Evolutionary conservation across 1,140 invertebrate genomes (phyloP).

Genomic region (Bombus terrestris): DNA sequence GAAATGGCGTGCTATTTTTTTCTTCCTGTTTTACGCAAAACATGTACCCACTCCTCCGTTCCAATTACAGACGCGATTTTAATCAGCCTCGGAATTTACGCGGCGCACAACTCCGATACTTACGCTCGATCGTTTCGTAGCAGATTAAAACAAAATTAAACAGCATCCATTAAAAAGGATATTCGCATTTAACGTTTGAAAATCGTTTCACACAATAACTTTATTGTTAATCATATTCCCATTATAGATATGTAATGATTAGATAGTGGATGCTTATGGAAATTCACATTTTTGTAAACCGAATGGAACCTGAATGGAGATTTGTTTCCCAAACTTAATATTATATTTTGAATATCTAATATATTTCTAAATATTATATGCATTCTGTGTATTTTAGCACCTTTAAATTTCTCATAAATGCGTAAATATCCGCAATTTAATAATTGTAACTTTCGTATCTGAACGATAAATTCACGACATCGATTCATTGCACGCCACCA

Average conservation of each 20-base stretch:
- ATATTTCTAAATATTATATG: not conserved
- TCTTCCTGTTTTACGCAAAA: not conserved
- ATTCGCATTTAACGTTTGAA: not conserved
- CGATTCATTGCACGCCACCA: not conserved
- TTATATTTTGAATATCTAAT: not conserved
- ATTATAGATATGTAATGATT: no score
- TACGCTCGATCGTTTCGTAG: not conserved
- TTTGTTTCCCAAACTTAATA: no score
- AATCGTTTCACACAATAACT: not conserved
- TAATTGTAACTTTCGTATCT: not conserved
- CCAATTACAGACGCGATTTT: slow-evolving; percentile 27
- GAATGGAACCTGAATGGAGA: no score
- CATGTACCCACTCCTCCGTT: not conserved
- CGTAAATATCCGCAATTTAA: no score
- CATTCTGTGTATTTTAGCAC: not conserved
- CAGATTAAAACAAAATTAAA: no score
- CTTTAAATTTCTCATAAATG: not conserved
- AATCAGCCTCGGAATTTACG: slow-evolving; percentile 19
- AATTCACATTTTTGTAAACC: no score
- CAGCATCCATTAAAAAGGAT: not conserved
- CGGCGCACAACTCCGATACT: not conserved
- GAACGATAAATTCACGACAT: not conserved
- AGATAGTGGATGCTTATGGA: no score
- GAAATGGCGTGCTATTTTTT: slow-evolving; percentile 25
- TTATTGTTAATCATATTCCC: not conserved